A percentile compares a stretch with the other conserved stretches of the same genome.
Conservation (phyloP, 2,113 vertebrate genomes). For the Oplegnathus fasciatus region DNA sequence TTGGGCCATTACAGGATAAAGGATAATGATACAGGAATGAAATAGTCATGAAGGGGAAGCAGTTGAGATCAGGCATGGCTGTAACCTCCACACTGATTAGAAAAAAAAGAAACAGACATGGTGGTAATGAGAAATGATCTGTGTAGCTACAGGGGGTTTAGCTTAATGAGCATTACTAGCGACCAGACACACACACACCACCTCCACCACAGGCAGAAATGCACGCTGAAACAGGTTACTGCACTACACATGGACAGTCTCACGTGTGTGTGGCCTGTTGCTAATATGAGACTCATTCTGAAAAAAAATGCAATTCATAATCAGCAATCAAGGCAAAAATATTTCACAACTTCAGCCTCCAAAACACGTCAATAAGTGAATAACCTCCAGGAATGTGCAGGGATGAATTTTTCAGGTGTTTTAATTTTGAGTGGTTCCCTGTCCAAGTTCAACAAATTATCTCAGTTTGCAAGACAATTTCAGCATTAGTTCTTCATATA, state of each 20-base stretch:
- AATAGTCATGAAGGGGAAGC: conserved; percentile 16
- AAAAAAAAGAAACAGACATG: conserved; percentile 27
- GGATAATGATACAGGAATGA: conserved; percentile 28
- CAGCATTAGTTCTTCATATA: neutral
- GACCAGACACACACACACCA: neutral
- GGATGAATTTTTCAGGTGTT: neutral
- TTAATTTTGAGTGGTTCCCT: neutral
- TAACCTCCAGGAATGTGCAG: neutral
- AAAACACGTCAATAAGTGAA: neutral
- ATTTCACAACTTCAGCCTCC: conserved; percentile 7
- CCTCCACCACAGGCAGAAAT: neutral
- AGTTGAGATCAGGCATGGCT: conserved; percentile 14
- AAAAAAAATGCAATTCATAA: neutral
- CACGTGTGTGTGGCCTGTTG: neutral
- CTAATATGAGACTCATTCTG: neutral
- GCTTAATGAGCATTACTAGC: conserved; percentile 30
- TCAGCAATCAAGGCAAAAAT: neutral
- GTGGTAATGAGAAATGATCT: conserved; percentile 28
- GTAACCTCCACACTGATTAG: conserved; percentile 24
- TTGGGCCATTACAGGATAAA: conserved; percentile 22
- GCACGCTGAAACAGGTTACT: neutral
- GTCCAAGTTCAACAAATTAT: neutral
- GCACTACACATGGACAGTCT: neutral
- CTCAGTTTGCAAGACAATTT: neutral
- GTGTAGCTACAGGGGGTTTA: conserved; percentile 16